These are phyloP conservation scores for Chloroclysta siterata DNA, from an alignment of 2,888 invertebrate species.

Conservation along the genomic window DNA sequence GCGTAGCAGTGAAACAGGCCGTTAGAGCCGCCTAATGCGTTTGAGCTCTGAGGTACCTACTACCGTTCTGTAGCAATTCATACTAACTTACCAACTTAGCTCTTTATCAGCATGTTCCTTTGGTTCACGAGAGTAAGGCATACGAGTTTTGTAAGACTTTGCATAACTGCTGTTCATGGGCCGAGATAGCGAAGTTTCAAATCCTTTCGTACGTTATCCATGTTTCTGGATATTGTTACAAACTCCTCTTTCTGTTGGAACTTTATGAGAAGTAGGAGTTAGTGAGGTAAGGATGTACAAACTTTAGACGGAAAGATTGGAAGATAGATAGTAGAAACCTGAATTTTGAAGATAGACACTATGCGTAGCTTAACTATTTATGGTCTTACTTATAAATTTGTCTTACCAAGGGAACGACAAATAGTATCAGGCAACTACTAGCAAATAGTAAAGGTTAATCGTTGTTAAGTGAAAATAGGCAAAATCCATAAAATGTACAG, in stretches of 20 bases:
- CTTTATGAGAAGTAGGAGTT: conserved; percentile 22
- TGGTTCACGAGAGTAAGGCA: conserved; percentile 43
- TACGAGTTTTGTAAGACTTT: conserved; percentile 39
- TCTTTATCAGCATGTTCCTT: conserved; percentile 2
- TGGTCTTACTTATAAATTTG: no score
- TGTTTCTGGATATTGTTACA: conserved; percentile 42
- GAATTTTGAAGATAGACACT: conserved; percentile 1
- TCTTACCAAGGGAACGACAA: no score
- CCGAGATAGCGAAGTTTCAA: conserved; percentile 54
- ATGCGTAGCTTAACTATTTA: no score
- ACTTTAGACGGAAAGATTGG: conserved; percentile 23
- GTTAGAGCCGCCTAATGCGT: neutral
- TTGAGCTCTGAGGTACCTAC: neutral
- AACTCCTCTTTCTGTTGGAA: conserved; percentile 36
- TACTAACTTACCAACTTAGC: conserved; percentile 13
- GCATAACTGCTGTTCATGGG: conserved; percentile 46
- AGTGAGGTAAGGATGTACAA: conserved; percentile 25
- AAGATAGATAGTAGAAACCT: conserved; percentile 9
- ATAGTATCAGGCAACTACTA: no score
- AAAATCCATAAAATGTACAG: no score
- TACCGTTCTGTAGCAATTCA: neutral
- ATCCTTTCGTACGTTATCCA: conserved; percentile 45
- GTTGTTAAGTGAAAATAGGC: no score
- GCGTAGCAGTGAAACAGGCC: no score
- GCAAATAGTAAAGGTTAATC: no score